Evolutionary conservation across 2,113 vertebrate genomes (phyloP).

Genomic region (Petromus typicus): DNA sequence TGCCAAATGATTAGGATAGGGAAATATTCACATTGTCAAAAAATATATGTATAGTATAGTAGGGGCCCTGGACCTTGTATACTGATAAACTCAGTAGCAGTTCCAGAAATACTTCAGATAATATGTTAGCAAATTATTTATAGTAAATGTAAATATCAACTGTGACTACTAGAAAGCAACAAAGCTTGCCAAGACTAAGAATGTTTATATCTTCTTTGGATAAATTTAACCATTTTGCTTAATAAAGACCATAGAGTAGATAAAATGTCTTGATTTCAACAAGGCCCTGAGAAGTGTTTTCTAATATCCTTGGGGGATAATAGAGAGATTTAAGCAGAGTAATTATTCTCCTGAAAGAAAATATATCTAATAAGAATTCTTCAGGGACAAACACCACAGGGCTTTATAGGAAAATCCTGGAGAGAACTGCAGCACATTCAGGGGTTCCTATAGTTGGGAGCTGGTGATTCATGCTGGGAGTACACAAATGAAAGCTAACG

Average conservation of each 20-base stretch:
- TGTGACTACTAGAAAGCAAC: slow-evolving; percentile 29
- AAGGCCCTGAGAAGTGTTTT: slow-evolving; percentile 1
- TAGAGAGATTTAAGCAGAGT: background rate
- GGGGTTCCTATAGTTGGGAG: background rate
- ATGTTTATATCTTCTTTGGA: slow-evolving; percentile 29
- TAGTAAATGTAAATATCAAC: background rate
- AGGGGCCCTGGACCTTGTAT: background rate
- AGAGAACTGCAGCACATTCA: background rate
- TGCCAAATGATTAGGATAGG: background rate
- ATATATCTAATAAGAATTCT: background rate
- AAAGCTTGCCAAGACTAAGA: slow-evolving; percentile 32
- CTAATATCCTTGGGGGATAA: background rate
- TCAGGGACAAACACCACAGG: background rate
- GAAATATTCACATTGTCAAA: background rate
- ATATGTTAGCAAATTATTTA: slow-evolving; percentile 54
- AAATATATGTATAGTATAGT: background rate
- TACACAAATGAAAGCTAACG: slow-evolving; percentile 23
- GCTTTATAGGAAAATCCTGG: background rate
- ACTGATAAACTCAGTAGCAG: background rate
- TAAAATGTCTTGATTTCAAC: slow-evolving; percentile 43
- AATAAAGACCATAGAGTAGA: background rate
- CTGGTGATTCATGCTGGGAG: background rate
- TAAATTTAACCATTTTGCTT: background rate
- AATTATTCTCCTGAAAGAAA: background rate
- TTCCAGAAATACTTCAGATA: slow-evolving; percentile 33